phyloP scores from a whole-genome alignment of 2,113 vertebrate genomes.

The Coracopsis vasa region DNA sequence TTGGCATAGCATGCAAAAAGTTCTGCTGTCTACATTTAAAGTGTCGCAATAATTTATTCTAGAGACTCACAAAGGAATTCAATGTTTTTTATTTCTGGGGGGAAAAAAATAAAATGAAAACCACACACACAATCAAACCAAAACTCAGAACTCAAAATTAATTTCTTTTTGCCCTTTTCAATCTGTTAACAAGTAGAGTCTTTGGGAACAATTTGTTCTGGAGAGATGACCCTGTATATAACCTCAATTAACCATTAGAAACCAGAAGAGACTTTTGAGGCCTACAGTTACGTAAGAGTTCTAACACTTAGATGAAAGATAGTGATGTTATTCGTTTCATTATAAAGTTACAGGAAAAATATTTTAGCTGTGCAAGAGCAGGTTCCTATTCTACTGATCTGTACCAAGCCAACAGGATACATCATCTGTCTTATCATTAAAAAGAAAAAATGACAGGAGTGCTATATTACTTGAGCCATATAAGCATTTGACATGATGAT shows the following conservation, averaged over 20 bases:
- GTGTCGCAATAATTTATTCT: background rate
- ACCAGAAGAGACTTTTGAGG: background rate
- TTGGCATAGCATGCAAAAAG: background rate
- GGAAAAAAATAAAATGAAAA: accelerated
- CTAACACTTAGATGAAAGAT: background rate
- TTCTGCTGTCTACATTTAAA: constrained; percentile 10
- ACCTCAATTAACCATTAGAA: background rate
- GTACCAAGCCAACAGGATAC: background rate
- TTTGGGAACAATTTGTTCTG: background rate
- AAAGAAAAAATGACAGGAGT: background rate
- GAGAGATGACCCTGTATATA: background rate
- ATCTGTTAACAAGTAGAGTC: background rate
- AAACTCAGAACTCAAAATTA: background rate
- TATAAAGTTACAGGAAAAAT: background rate
- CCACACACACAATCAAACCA: background rate
- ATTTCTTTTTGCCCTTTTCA: background rate
- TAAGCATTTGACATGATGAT: background rate
- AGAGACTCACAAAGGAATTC: background rate
- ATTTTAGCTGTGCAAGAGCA: background rate
- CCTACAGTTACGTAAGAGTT: background rate
- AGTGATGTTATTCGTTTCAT: background rate
- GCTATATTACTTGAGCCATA: background rate
- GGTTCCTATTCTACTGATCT: background rate
- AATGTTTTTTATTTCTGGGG: background rate
- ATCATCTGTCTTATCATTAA: background rate